Conservation (phyloP, 2,113 vertebrate genomes). For the Peucedramus taeniatus region DNA sequence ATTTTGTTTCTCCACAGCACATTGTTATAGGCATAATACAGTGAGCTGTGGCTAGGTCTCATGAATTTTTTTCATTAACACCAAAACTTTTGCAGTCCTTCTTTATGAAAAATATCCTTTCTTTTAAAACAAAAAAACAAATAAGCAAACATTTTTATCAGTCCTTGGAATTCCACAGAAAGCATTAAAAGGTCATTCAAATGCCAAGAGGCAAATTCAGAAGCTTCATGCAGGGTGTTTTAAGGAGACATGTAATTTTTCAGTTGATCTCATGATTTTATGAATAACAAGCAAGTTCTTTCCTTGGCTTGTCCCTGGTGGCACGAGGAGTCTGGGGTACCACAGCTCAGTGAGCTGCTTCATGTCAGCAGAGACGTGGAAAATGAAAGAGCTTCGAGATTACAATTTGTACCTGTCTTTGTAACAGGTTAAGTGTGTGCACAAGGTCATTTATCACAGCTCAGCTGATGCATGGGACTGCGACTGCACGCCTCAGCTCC, state of each 20-base stretch:
- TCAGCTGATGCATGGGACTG: background rate
- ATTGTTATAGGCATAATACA: background rate
- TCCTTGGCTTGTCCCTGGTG: background rate
- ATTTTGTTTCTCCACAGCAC: background rate
- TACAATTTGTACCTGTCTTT: conserved; percentile 24
- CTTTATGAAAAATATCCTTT: background rate
- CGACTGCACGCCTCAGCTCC: background rate
- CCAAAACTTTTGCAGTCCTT: background rate
- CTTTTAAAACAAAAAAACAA: background rate
- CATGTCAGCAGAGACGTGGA: background rate
- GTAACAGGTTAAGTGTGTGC: background rate
- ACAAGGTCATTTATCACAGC: conserved; percentile 21
- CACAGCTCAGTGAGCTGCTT: background rate
- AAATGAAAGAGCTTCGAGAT: background rate
- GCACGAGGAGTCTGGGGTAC: background rate
- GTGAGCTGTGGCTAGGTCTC: background rate
- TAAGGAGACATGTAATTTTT: background rate
- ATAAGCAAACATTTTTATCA: background rate
- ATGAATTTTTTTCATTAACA: background rate
- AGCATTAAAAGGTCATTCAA: background rate
- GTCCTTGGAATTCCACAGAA: background rate
- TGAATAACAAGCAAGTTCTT: background rate
- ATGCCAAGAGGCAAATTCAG: background rate
- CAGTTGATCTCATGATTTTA: background rate
- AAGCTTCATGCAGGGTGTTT: background rate